Evolutionary conservation across 1,140 invertebrate species (phyloP).

Genomic region (Rhagoletis zephyria): DNA sequence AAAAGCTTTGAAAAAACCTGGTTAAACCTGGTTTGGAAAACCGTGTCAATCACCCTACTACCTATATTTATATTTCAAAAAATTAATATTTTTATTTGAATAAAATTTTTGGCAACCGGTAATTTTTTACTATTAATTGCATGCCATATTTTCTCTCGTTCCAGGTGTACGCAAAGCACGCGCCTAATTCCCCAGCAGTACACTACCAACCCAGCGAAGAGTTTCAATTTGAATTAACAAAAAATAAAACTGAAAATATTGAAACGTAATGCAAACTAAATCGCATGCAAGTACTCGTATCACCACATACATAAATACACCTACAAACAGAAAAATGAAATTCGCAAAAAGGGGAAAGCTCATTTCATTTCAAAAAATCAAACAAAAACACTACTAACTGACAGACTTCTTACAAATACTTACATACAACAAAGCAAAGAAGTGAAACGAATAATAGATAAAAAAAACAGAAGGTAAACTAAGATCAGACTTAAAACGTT

Average conservation of each 20-base stretch:
- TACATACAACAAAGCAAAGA: neutral
- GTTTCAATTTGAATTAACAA: constrained; percentile 54
- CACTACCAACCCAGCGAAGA: constrained; percentile 55
- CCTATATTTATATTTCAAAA: no score
- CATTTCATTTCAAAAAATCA: constrained; percentile 50
- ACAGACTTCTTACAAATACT: constrained; percentile 52
- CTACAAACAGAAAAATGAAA: constrained; percentile 53
- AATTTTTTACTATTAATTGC: neutral
- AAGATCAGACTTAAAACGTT: constrained; percentile 24
- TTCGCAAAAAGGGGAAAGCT: neutral
- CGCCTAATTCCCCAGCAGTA: constrained; percentile 62
- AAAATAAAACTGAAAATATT: constrained; percentile 51
- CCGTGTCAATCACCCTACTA: no score
- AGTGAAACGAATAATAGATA: constrained; percentile 35
- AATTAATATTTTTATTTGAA: no score
- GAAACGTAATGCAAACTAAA: constrained; percentile 29
- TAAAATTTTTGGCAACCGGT: no score
- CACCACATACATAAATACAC: constrained; percentile 40
- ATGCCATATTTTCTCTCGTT: constrained; percentile 52
- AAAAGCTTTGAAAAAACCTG: no score
- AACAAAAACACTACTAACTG: constrained; percentile 26
- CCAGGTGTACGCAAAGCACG: constrained; percentile 70
- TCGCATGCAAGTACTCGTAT: neutral
- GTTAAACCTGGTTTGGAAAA: no score
- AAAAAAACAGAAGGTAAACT: neutral